Percentiles rank a stretch among this genome's conserved stretches.
Evolutionary conservation across 2,888 invertebrate species (phyloP).

Genomic region (Mythimna lalbum): DNA sequence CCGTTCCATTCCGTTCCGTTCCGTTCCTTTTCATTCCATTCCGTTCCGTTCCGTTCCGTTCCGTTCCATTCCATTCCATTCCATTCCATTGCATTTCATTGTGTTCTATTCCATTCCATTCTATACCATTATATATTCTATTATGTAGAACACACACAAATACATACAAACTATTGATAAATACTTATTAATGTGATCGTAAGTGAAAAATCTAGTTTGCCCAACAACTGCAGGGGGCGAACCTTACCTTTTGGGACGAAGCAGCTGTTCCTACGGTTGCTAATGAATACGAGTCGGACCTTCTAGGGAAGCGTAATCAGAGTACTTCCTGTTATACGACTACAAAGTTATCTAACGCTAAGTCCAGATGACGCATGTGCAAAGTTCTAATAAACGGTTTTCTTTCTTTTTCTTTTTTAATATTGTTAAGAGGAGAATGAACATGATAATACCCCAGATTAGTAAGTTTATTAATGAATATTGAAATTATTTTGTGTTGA

Average conservation of each 20-base stretch:
- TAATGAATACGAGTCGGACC: conserved; percentile 38
- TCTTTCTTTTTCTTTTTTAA: no score
- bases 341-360: conserved; percentile 22
- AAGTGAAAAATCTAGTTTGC: conserved; percentile 28
- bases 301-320: conserved; percentile 39
- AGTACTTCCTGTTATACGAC: conserved; percentile 29
- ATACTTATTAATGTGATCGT: conserved; percentile 5
- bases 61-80: no score
- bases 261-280: conserved; percentile 32
- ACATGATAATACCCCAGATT: background rate
- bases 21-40: no score
- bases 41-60: no score
- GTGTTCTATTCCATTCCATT: no score
- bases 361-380: conserved; percentile 13
- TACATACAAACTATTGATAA: no score
- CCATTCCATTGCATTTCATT: no score
- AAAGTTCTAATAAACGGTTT: no score
- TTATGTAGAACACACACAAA: no score
- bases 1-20: no score
- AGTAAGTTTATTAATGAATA: background rate
- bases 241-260: conserved; percentile 25
- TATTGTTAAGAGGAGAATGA: background rate
- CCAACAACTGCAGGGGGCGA: conserved; percentile 16
- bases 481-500: background rate
- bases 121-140: no score